phyloP scores from a whole-genome alignment of 2,797 vertebrate genomes.

The Microchirus variegatus region DNA sequence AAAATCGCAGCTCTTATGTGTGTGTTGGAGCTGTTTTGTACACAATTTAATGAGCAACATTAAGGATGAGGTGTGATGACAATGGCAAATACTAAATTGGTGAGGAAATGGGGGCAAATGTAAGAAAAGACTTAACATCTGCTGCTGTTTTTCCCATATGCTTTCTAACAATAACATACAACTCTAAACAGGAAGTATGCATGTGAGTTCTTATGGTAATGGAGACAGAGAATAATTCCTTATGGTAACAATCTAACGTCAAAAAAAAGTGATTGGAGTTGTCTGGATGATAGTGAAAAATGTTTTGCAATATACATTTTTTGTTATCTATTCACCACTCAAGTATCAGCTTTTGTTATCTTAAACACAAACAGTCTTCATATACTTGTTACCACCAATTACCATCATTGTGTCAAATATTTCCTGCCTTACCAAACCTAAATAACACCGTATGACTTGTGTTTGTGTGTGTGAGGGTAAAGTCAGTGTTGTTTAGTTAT shows the following conservation, averaged over 20 bases:
- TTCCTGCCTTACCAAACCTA: too few relatives aligned
- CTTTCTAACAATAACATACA: constrained; percentile 31
- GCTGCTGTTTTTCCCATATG: constrained; percentile 21
- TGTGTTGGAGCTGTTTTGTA: constrained; percentile 3
- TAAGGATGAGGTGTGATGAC: background rate
- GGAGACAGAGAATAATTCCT: constrained; percentile 37
- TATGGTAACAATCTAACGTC: constrained; percentile 37
- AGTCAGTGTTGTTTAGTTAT: too few relatives aligned
- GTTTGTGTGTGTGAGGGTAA: too few relatives aligned
- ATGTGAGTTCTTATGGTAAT: constrained; percentile 31
- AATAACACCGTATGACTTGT: too few relatives aligned
- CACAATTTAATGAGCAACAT: background rate
- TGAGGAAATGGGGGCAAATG: constrained; percentile 16
- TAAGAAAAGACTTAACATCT: constrained; percentile 13
- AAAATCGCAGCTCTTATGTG: background rate
- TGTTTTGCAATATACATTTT: constrained; percentile 1
- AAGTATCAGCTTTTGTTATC: background rate
- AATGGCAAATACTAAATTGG: constrained; percentile 8
- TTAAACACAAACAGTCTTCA: too few relatives aligned
- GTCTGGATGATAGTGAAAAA: constrained; percentile 23
- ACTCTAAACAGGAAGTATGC: constrained; percentile 56
- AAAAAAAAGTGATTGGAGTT: constrained; percentile 23
- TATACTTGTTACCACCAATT: too few relatives aligned
- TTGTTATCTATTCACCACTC: background rate
- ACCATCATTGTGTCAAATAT: too few relatives aligned